Base-by-base conservation (phyloP, 2,797 vertebrate species). In the Nyctalus aviator region DNA sequence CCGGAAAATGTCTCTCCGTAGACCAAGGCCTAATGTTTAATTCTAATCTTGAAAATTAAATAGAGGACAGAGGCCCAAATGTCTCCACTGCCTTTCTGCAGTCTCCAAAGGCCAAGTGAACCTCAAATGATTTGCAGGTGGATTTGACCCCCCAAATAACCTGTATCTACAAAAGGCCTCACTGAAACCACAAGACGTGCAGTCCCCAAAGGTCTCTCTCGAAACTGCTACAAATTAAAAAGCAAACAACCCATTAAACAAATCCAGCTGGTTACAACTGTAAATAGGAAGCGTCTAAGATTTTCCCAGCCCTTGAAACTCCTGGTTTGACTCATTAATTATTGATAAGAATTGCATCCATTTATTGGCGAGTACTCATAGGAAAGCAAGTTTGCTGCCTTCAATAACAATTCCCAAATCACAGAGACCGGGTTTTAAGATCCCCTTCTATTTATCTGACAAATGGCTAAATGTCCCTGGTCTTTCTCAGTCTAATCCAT, bases 201-300 rank as follows among this genome's bases (percentile, higher is more conserved):
- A 14, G 93, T 92, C 88, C 93, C 96, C 92, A 95, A 96, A 96
- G 96, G 90, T 93, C 85, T 90, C 48, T 77, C 92, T 96, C 57
- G 93, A 77, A 44, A 81, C 88, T 68, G 93, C 89, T 97, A 90
- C 91, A 94, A 95, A 97, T 0, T 96, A 96, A 97, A 97, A 97
- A 95, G 96, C 96, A 84, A 96, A 91, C 94, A 75, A 92, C 76
- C 94, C 95, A 97, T 95, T 96, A 92, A 53, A 7, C 81, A 30
- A 94, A 88, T 96, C n/a, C 78, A 94, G 97, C 2, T 72, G 94
- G 96, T 88, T 95, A 97, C 95, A 97, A 94, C 82, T 96, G 95
- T 96, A 96, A 97, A 95, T 20, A 94, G 91, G 68, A 96, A 94
- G 96, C 59, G 93, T 96, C 96, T 97, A 97, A 97, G 97, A 98